Evolutionary conservation across 1,140 invertebrate species (phyloP).

Genomic region (Drosophila micromelanica): DNA sequence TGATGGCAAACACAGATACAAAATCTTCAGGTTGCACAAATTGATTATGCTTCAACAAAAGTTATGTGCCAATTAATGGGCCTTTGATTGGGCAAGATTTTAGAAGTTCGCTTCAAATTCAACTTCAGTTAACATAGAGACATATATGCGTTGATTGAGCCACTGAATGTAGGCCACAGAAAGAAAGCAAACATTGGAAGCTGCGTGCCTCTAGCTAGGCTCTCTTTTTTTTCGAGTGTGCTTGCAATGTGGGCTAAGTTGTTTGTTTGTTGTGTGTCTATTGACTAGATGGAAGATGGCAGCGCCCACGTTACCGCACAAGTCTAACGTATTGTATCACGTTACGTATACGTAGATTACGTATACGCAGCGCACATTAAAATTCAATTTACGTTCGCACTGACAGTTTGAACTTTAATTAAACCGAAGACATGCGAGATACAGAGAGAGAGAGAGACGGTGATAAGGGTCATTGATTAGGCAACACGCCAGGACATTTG

Average conservation of each 20-base stretch:
- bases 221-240: conserved; percentile 37
- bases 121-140: conserved; percentile 42
- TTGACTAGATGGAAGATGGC: conserved; percentile 66
- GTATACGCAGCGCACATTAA: conserved; percentile 67
- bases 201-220: conserved; percentile 10
- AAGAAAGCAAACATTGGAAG: conserved; percentile 46
- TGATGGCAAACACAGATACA: too few relatives aligned
- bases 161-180: conserved; percentile 59
- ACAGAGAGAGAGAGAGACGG: conserved; percentile 2
- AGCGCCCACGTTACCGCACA: conserved; percentile 15
- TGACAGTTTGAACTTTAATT: conserved; percentile 79
- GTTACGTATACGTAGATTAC: conserved; percentile 33
- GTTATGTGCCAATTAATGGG: not conserved
- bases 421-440: conserved; percentile 36
- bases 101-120: conserved; percentile 8
- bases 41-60: too few relatives aligned
- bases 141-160: conserved; percentile 42
- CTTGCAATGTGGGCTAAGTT: conserved; percentile 68
- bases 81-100: not conserved
- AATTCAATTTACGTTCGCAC: conserved; percentile 70
- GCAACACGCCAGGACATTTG: conserved; percentile 42
- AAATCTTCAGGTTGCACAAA: too few relatives aligned
- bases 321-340: not conserved
- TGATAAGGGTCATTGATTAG: conserved; percentile 77
- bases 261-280: conserved; percentile 57